Percentiles rank a stretch among this genome's conserved stretches.
These are phyloP conservation scores for Mola mola DNA, from an alignment of 2,113 vertebrate genomes.

Conservation along the genomic window DNA sequence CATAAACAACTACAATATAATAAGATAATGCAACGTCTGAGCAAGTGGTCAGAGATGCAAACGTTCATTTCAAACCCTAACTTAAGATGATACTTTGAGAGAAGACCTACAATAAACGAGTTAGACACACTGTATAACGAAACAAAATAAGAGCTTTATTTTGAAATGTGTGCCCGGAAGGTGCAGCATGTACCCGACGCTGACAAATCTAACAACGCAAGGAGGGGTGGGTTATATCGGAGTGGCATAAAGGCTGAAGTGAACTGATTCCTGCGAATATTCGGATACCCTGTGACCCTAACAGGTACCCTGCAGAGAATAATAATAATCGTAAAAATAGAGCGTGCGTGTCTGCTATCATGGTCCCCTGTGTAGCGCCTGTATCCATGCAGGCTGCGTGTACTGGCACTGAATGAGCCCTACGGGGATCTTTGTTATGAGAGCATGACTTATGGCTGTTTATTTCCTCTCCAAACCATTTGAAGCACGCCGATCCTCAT, in stretches of 20 bases:
- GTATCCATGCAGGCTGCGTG: too few relatives aligned
- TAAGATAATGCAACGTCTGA: too few relatives aligned
- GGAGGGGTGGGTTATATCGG: slow-evolving; percentile 30
- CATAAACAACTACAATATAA: too few relatives aligned
- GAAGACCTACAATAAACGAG: too few relatives aligned
- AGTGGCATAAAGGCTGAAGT: slow-evolving; percentile 29
- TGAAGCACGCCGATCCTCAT: too few relatives aligned
- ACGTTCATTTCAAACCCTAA: too few relatives aligned
- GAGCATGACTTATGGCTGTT: too few relatives aligned
- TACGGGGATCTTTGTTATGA: slow-evolving; percentile 44
- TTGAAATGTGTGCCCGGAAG: slow-evolving; percentile 57
- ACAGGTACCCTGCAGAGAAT: slow-evolving; percentile 47
- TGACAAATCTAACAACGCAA: slow-evolving; percentile 15
- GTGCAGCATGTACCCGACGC: slow-evolving; percentile 1
- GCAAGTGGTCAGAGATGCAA: too few relatives aligned
- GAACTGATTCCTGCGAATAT: slow-evolving; percentile 30
- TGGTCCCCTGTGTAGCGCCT: too few relatives aligned
- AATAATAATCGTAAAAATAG: neutral
- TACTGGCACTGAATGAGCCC: too few relatives aligned
- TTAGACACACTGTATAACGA: neutral
- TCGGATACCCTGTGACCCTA: slow-evolving; percentile 22
- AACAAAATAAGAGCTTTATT: slow-evolving; percentile 46
- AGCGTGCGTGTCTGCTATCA: neutral
- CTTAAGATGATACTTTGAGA: too few relatives aligned
- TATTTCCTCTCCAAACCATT: too few relatives aligned